phyloP scores from a whole-genome alignment of 1,140 invertebrate species.

The Aethina tumida region DNA sequence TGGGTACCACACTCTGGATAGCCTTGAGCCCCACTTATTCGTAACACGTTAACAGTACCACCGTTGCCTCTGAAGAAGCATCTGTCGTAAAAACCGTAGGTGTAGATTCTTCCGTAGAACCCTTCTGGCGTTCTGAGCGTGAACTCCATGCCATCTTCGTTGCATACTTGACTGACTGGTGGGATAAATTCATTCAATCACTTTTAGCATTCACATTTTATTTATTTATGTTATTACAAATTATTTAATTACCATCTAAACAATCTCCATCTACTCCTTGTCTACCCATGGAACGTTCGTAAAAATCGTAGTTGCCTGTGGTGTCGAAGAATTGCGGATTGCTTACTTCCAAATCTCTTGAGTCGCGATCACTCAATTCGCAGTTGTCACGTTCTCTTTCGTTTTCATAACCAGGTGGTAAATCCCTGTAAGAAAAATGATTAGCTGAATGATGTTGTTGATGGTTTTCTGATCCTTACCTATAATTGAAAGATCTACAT shows the following conservation, averaged over 20 bases:
- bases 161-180: constrained; percentile 80
- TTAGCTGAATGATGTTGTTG: not conserved
- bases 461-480: constrained; percentile 35
- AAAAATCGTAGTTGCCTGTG: constrained; percentile 77
- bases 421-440: constrained; percentile 35
- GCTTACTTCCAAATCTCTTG: constrained; percentile 69
- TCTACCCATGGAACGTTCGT: constrained; percentile 64
- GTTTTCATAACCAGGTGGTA: constrained; percentile 40
- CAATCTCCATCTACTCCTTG: constrained; percentile 62
- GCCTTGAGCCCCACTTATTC: constrained; percentile 78
- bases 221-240: constrained; percentile 3
- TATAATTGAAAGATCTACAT: constrained; percentile 82
- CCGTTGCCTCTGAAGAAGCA: constrained; percentile 87
- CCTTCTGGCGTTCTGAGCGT: constrained; percentile 77
- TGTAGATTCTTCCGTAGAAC: constrained; percentile 83
- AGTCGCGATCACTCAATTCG: constrained; percentile 78
- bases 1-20: constrained; percentile 88
- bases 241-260: constrained; percentile 64
- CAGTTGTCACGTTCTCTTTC: constrained; percentile 71
- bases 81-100: constrained; percentile 82
- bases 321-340: constrained; percentile 77
- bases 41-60: constrained; percentile 67
- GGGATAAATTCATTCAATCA: constrained; percentile 9
- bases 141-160: constrained; percentile 90
- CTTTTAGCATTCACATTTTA: not conserved